Evolutionary conservation across 2,797 vertebrate species (phyloP), one percentile per base, ranked within the genome.

Genomic region (Epinephelus coioides): DNA sequence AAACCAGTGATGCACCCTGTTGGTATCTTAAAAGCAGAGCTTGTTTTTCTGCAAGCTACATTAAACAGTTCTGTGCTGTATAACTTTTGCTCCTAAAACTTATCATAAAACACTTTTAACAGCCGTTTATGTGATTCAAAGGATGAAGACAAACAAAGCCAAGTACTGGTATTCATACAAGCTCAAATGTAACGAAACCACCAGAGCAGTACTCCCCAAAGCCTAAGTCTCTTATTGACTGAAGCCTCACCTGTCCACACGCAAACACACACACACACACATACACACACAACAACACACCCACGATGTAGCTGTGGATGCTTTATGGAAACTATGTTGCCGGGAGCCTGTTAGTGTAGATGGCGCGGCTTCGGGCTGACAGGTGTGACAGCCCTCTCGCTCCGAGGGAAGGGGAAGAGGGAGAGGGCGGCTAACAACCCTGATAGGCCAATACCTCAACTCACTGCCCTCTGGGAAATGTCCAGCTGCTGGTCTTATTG

Each of bases 401-500:
- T 83, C 70, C 1, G 15, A 76, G 69, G 71, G 46, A 62, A 50
- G 47, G 34, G 40, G 55, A 54, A 76, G 57, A 44, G 63, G 56
- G 55, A 68, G 72, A 60, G 40, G 65, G 57, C 78, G 18, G 69
- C 78, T 66, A 84, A 84, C 74, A 66, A 27, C 53, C 40, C 71
- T 69, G 79, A 88, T 84, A 73, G 84, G 79, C 83, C 81, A 50
- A 66, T 69, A 66, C 47, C 82, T 87, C 74, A 27, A 65, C 67
- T 50, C 65, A 4, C 30, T 55, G 83, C 73, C 88, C 82, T 76
- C n/a, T 76, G 88, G 87, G 91, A 86, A 76, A 87, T 73, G 79
- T 81, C 86, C 85, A 84, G 86, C 88, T 91, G 81, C 80, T 86
- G 82, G 74, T 84, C 85, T 75, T 69, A 85, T 82, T 91, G 81